Conservation (phyloP, 2,113 vertebrate species). For the Rhegmatorhina hoffmannsi region DNA sequence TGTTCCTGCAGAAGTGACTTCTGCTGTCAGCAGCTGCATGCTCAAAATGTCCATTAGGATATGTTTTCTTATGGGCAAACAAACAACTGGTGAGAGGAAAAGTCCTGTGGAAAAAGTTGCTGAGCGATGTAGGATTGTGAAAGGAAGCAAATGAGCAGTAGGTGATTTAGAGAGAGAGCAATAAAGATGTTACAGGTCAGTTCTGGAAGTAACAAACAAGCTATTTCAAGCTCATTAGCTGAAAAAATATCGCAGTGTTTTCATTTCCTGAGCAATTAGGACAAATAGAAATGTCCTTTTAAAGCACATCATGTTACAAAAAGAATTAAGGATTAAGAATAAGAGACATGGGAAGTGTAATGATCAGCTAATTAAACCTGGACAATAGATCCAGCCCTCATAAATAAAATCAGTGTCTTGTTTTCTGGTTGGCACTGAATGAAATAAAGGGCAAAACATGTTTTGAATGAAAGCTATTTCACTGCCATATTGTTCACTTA, state of each 20-base stretch:
- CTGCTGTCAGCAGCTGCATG: not conserved
- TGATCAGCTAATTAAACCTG: conserved; percentile 13
- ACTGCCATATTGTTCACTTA: not conserved
- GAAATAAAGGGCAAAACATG: conserved; percentile 21
- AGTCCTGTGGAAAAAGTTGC: conserved; percentile 9
- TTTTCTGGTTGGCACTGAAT: not conserved
- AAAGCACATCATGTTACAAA: not conserved
- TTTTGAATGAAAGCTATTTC: conserved; percentile 5
- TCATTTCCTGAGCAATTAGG: conserved; percentile 33
- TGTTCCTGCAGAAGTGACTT: not conserved
- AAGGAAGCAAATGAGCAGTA: conserved; percentile 1
- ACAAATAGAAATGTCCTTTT: not conserved
- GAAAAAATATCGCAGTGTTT: not conserved
- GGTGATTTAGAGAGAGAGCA: not conserved
- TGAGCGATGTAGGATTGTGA: not conserved
- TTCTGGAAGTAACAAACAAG: not conserved
- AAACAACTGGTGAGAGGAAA: not conserved
- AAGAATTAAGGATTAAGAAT: not conserved
- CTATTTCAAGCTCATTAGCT: conserved; percentile 34
- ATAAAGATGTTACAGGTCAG: conserved; percentile 15
- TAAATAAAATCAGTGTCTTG: not conserved
- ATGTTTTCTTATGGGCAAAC: not conserved
- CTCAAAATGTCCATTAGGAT: not conserved
- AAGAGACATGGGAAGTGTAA: conserved; percentile 49
- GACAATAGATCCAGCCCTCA: not conserved